Percentiles rank a stretch among this genome's conserved stretches.
Evolutionary conservation across 2,113 vertebrate genomes (phyloP).

Genomic region (Neogobius melanostomus): DNA sequence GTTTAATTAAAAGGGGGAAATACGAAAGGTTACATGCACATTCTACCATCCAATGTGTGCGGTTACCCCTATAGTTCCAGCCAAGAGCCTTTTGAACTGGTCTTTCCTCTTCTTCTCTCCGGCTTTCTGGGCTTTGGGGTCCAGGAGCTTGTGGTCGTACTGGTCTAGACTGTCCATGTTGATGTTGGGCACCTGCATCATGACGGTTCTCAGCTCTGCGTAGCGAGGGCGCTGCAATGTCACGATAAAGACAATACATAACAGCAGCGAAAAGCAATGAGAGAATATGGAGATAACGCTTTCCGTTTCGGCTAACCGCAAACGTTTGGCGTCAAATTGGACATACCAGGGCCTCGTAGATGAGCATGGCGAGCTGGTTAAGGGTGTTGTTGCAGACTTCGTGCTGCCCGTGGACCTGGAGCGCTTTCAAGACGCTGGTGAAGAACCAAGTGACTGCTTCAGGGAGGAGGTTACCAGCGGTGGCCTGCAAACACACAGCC

Average conservation of each 20-base stretch:
- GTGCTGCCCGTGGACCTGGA: slow-evolving; percentile 93
- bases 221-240: slow-evolving; percentile 85
- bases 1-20: too few species aligned
- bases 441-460: slow-evolving; percentile 93
- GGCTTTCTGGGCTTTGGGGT: slow-evolving; percentile 80
- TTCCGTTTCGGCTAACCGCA: too few species aligned
- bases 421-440: slow-evolving; percentile 85
- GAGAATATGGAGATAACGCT: too few species aligned
- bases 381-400: slow-evolving; percentile 87
- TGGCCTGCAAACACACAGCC: slow-evolving; percentile 74
- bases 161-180: slow-evolving; percentile 86
- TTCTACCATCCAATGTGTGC: too few species aligned
- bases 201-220: slow-evolving; percentile 84
- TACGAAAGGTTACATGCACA: too few species aligned
- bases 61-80: slow-evolving; percentile 91
- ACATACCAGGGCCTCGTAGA: slow-evolving; percentile 89
- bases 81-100: slow-evolving; percentile 92
- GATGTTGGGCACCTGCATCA: slow-evolving; percentile 93
- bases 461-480: slow-evolving; percentile 83
- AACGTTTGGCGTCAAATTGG: too few species aligned
- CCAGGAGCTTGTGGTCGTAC: slow-evolving; percentile 88
- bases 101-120: slow-evolving; percentile 93
- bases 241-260: neutral
- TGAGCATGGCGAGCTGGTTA: slow-evolving; percentile 89
- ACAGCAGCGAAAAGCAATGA: too few species aligned